Evolutionary conservation across 2,797 vertebrate species (phyloP).

Genomic region (Coilia nasus): DNA sequence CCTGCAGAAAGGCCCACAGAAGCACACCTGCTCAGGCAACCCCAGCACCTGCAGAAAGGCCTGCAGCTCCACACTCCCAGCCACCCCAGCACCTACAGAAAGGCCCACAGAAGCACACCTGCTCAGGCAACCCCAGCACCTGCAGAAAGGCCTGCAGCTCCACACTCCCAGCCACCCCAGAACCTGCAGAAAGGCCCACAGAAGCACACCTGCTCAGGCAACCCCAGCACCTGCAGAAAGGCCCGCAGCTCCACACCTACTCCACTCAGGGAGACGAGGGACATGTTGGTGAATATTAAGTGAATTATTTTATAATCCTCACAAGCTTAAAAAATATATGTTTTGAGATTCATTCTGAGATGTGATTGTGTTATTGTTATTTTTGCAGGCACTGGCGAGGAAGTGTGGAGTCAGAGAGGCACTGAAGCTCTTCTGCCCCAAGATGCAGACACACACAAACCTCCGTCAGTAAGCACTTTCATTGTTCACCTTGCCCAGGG

Average conservation of each 20-base stretch:
- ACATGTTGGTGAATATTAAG: neutral
- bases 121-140: too few relatives aligned
- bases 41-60: neutral
- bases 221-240: neutral
- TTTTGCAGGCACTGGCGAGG: neutral
- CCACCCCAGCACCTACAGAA: too few relatives aligned
- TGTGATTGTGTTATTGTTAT: too few relatives aligned
- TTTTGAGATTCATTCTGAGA: neutral
- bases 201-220: neutral
- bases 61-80: neutral
- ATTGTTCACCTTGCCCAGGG: neutral
- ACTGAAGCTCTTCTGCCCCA: neutral
- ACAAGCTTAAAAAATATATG: neutral
- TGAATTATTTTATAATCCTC: neutral
- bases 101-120: neutral
- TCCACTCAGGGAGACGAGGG: neutral
- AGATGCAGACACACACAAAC: neutral
- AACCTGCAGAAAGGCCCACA: neutral
- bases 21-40: neutral
- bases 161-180: too few relatives aligned
- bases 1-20: neutral
- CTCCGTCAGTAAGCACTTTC: slow-evolving; percentile 9
- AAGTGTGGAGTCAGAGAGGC: neutral
- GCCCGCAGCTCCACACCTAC: neutral
- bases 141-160: neutral